Conservation (phyloP, 2,888 invertebrate species). For the Geotrupes spiniger region DNA sequence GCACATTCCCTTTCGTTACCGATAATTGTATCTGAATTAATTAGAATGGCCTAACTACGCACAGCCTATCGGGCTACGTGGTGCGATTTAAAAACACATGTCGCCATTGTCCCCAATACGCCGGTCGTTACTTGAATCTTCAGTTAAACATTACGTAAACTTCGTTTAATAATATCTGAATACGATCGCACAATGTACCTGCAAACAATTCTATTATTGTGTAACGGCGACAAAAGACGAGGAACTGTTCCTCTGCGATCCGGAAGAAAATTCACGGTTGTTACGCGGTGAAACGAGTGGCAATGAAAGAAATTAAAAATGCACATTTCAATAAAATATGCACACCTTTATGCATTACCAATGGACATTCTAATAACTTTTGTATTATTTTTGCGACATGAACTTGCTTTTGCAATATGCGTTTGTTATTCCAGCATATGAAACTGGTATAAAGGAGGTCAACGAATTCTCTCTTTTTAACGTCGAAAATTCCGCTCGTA, state of each 20-base stretch:
- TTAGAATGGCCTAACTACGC: background rate
- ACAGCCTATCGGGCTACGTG: background rate
- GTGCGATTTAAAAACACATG: background rate
- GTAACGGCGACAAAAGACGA: no score
- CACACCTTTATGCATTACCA: no score
- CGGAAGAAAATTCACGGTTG: no score
- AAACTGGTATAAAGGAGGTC: conserved; percentile 6
- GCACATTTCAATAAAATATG: no score
- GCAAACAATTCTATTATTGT: no score
- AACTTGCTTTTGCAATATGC: conserved; percentile 1
- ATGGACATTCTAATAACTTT: background rate
- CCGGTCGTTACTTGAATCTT: background rate
- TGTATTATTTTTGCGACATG: conserved; percentile 1
- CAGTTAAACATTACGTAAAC: conserved; percentile 4
- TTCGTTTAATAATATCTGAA: no score
- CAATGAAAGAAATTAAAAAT: no score
- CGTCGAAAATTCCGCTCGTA: conserved; percentile 1
- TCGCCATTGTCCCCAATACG: background rate
- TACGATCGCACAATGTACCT: no score
- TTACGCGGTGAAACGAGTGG: no score
- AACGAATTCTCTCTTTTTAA: conserved; percentile 1
- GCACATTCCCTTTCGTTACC: no score
- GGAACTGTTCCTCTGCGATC: no score
- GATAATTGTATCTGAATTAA: no score
- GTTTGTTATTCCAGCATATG: background rate